Evolutionary conservation across 2,888 invertebrate genomes (phyloP).

Genomic region (Pecten maximus): DNA sequence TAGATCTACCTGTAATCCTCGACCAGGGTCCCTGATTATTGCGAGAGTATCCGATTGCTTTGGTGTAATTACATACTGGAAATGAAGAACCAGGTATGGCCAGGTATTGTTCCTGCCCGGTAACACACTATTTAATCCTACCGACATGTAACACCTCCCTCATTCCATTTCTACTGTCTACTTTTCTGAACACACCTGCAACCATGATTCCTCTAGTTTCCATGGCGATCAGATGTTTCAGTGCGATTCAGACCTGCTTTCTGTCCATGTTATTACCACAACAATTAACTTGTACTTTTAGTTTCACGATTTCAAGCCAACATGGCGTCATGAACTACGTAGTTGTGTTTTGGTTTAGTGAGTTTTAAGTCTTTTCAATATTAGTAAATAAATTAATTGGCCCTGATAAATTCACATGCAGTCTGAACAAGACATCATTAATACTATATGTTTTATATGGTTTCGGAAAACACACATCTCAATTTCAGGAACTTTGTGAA

Average conservation of each 20-base stretch:
- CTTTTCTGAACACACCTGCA: constrained; percentile 26
- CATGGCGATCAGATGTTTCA: constrained; percentile 50
- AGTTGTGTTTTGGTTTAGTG: no score
- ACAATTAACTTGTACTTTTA: background rate
- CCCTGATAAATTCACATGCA: no score
- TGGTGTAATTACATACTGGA: background rate
- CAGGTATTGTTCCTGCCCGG: background rate
- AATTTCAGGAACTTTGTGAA: no score
- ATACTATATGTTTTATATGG: no score
- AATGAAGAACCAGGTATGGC: background rate
- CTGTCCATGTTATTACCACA: background rate
- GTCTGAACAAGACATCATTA: no score
- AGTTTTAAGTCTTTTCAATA: no score
- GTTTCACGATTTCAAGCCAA: background rate
- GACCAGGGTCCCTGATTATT: background rate
- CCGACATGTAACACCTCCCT: background rate
- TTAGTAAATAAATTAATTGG: no score
- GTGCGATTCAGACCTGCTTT: background rate
- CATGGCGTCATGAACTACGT: no score
- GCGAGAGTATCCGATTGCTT: background rate
- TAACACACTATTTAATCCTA: background rate
- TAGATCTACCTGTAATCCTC: background rate
- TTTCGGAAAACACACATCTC: no score
- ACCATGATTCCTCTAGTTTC: constrained; percentile 35
- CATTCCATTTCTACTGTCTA: background rate